Evolutionary conservation across 2,797 vertebrate species (phyloP).

Genomic region (Rhodeus uyekii): DNA sequence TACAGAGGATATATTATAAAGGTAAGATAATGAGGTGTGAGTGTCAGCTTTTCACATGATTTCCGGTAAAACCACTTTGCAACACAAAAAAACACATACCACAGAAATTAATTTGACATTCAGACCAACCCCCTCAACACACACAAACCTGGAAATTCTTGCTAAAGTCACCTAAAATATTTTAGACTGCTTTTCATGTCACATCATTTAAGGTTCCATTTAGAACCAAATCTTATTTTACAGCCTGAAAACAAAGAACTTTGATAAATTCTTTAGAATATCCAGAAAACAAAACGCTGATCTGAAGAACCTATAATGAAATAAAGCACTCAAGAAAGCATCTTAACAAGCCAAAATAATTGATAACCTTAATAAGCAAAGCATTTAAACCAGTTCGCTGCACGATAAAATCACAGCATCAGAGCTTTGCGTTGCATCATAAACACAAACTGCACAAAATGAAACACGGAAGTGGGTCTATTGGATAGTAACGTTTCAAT

Average conservation of each 20-base stretch:
- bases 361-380: too few species aligned
- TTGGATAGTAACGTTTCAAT: background rate
- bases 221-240: background rate
- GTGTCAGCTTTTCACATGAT: background rate
- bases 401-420: background rate
- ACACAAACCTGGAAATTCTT: background rate
- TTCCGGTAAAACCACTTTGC: background rate
- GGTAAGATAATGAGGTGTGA: background rate
- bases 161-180: background rate
- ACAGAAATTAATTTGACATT: background rate
- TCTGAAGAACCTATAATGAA: background rate
- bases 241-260: background rate
- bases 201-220: background rate
- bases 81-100: background rate
- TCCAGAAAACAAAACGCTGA: background rate
- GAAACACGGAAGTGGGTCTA: background rate
- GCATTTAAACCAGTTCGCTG: background rate
- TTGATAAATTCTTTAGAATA: background rate
- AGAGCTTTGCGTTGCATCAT: too few species aligned
- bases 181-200: background rate
- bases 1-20: background rate
- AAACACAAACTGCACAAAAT: background rate
- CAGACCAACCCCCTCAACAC: too few species aligned
- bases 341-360: background rate
- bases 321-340: background rate